Evolutionary conservation across 2,888 invertebrate genomes (phyloP).

Genomic region (Steinernema hermaphroditum): DNA sequence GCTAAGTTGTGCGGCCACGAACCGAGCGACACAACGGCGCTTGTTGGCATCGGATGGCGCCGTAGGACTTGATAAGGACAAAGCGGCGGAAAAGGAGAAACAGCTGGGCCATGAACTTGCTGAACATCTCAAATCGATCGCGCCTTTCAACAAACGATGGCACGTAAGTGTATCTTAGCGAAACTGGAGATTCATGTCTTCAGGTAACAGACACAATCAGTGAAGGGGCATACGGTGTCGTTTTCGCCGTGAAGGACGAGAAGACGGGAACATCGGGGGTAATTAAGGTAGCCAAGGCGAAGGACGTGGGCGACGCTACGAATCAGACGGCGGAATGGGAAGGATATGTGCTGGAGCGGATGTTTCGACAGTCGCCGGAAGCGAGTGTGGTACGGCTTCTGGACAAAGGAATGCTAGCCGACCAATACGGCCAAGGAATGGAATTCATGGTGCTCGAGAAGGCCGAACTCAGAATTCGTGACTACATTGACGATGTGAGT

Average conservation of each 20-base stretch:
- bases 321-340: slow-evolving; percentile 44
- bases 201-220: slow-evolving; percentile 39
- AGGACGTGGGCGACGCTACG: slow-evolving; percentile 31
- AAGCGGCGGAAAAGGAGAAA: background rate
- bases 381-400: slow-evolving; percentile 42
- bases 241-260: slow-evolving; percentile 42
- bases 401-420: slow-evolving; percentile 46
- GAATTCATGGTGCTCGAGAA: slow-evolving; percentile 49
- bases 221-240: slow-evolving; percentile 47
- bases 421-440: slow-evolving; percentile 40
- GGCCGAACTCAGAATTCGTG: slow-evolving; percentile 37
- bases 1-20: slow-evolving; percentile 28
- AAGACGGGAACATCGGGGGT: slow-evolving; percentile 39
- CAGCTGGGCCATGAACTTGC: slow-evolving; percentile 31
- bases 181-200: background rate
- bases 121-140: slow-evolving; percentile 40
- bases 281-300: slow-evolving; percentile 42
- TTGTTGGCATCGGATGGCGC: background rate
- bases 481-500: slow-evolving; percentile 1
- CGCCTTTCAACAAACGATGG: slow-evolving; percentile 48
- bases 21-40: slow-evolving; percentile 12
- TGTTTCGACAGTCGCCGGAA: slow-evolving; percentile 33
- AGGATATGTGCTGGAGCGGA: slow-evolving; percentile 39
- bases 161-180: slow-evolving; percentile 32
- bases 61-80: background rate